Evolutionary conservation across 1,140 invertebrate species (phyloP).

Genomic region (Brachionus asplanchnoidis): DNA sequence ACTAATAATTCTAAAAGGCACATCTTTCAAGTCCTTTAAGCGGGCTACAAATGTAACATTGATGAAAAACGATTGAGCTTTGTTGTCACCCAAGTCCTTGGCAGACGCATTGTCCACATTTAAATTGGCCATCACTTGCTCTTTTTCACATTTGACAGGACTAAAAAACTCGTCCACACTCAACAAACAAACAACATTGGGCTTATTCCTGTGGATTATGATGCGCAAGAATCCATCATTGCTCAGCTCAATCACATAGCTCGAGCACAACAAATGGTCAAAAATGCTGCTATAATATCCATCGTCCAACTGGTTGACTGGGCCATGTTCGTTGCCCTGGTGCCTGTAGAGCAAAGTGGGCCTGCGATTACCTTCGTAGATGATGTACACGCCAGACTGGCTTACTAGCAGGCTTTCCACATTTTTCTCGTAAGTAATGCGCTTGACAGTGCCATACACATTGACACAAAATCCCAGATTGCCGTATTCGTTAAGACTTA

Average conservation of each 20-base stretch:
- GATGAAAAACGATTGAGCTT: background rate
- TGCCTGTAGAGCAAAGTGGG: conserved; percentile 21
- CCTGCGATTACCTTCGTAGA: conserved; percentile 18
- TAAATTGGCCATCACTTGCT: background rate
- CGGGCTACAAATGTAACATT: background rate
- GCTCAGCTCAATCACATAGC: background rate
- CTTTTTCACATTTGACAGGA: background rate
- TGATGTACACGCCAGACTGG: background rate
- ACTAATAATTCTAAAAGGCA: background rate
- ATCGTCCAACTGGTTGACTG: background rate
- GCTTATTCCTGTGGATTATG: conserved; percentile 12
- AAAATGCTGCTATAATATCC: background rate
- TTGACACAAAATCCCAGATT: conserved; percentile 21
- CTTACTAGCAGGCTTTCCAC: conserved; percentile 36
- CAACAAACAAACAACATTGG: background rate
- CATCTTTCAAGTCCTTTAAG: background rate
- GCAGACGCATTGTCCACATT: background rate
- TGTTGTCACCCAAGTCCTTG: background rate
- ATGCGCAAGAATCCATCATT: conserved; percentile 7
- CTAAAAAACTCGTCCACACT: conserved; percentile 19
- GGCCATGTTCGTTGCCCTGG: background rate
- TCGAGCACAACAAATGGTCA: background rate
- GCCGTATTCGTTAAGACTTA: background rate
- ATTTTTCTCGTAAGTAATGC: conserved; percentile 35
- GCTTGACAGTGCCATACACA: background rate